Conservation (phyloP, 2,113 vertebrate genomes). For the Todiramphus saurophagus region DNA sequence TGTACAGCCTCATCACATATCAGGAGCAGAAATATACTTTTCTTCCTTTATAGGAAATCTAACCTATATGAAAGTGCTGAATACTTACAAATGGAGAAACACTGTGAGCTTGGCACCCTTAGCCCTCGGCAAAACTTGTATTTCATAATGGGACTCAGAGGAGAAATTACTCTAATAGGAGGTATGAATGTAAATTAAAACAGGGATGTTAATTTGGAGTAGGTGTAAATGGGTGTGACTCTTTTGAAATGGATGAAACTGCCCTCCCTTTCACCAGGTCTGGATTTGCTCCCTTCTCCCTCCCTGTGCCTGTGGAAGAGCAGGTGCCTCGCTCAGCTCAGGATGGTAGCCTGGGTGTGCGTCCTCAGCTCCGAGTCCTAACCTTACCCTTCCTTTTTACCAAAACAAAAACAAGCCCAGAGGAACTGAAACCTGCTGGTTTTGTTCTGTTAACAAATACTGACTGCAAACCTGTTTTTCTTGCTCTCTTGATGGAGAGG, state of each 20-base stretch:
- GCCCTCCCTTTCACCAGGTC: background rate
- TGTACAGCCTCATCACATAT: background rate
- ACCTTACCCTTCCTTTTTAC: background rate
- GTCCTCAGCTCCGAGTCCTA: background rate
- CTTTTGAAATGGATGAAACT: background rate
- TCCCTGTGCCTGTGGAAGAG: background rate
- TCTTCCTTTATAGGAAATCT: background rate
- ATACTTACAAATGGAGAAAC: background rate
- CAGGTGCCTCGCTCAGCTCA: background rate
- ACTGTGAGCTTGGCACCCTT: background rate
- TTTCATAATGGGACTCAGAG: background rate
- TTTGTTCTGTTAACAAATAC: conserved; percentile 31
- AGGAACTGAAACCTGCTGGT: conserved; percentile 20
- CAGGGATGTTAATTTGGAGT: background rate
- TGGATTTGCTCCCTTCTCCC: background rate
- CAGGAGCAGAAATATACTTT: background rate
- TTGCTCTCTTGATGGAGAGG: background rate
- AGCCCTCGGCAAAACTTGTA: background rate
- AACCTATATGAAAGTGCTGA: background rate
- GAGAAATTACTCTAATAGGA: background rate
- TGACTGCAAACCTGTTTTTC: conserved; percentile 58
- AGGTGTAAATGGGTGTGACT: background rate
- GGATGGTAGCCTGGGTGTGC: background rate
- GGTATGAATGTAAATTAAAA: background rate
- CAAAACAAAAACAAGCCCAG: conserved; percentile 32